Evolutionary conservation across 1,140 invertebrate species (phyloP), one percentile per base, ranked within the genome.

Genomic region (Drosophila tani): DNA sequence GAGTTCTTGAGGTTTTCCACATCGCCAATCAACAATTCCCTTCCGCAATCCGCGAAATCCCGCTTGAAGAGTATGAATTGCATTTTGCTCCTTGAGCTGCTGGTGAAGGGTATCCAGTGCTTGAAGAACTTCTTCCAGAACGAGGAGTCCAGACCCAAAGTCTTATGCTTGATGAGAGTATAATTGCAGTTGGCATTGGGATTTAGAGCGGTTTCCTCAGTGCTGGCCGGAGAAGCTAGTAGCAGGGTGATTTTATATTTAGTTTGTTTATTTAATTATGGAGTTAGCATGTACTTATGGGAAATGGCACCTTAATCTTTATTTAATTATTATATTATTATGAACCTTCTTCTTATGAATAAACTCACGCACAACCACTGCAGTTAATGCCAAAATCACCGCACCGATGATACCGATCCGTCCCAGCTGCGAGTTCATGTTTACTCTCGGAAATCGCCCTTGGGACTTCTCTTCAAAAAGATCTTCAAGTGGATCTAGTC

Each of bases 101-200:
- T 77, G 1, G 68, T 79, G 45, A 92, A 92, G 5, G 91, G 91
- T 32, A 91, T 75, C 77, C 53, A 82, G 43, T 92, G 88, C 17
- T 81, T 91, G 35, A 92, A 87, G 60, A 92, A 91, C 53, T 85
- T 90, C 19, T 91, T 92, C 82, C 90, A 73, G 38, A 92, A 92
- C 2, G 82, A 67, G 27, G 77, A 60, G n/a, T 92, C 91, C 53
- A 87, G 49, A 5, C 70, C 70, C 24, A 91, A 68, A 3, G 90
- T 79, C 12, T 82, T 73, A 1, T 81, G 68, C 19, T 81, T 76
- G 5, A 71, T 77, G 5, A 92, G 49, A 14, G 81, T 84, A 64
- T 91, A 79, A 65, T 86, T 91, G 50, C 91, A 92, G 29, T 40
- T 50, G 81, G 56, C 49, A 47, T 47, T 38, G 49, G 63, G 50